These are phyloP conservation scores for Apamea monoglypha DNA, from an alignment of 2,888 invertebrate species.

Conservation along the genomic window DNA sequence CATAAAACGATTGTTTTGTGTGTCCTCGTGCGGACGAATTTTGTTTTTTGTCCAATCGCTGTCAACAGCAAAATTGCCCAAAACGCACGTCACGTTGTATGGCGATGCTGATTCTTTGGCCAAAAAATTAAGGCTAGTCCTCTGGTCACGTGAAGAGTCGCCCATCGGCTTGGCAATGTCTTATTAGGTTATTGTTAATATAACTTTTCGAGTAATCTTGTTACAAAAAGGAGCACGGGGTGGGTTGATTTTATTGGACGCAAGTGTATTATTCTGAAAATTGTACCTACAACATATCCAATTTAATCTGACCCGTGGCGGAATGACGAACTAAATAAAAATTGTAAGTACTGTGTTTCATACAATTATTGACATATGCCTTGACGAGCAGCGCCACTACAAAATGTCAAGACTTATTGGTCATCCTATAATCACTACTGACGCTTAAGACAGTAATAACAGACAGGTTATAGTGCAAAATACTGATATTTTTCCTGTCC, in stretches of 20 bases:
- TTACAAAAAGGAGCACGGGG: not conserved
- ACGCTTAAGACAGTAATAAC: constrained; percentile 55
- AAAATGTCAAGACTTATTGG: constrained; percentile 28
- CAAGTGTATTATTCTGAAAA: constrained; percentile 37
- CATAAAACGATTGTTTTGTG: too few species aligned
- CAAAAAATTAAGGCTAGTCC: too few species aligned
- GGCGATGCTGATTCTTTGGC: too few species aligned
- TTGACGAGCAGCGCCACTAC: constrained; percentile 14
- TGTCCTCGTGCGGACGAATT: too few species aligned
- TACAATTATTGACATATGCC: constrained; percentile 19
- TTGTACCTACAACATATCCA: constrained; percentile 9
- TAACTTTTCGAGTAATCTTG: not conserved
- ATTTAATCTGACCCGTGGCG: constrained; percentile 4
- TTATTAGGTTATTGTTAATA: not conserved
- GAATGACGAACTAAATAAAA: constrained; percentile 19
- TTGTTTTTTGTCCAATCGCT: too few species aligned
- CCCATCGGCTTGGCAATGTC: too few species aligned
- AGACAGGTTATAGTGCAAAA: constrained; percentile 40
- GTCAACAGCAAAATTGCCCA: too few species aligned
- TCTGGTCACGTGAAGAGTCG: too few species aligned
- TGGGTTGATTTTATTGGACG: not conserved
- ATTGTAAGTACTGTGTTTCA: not conserved
- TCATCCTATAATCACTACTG: constrained; percentile 29
- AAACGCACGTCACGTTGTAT: too few species aligned
- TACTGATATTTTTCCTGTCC: not conserved